Evolutionary conservation across 2,113 vertebrate genomes (phyloP).

Genomic region (Sinocyclocheilus anshuiensis): DNA sequence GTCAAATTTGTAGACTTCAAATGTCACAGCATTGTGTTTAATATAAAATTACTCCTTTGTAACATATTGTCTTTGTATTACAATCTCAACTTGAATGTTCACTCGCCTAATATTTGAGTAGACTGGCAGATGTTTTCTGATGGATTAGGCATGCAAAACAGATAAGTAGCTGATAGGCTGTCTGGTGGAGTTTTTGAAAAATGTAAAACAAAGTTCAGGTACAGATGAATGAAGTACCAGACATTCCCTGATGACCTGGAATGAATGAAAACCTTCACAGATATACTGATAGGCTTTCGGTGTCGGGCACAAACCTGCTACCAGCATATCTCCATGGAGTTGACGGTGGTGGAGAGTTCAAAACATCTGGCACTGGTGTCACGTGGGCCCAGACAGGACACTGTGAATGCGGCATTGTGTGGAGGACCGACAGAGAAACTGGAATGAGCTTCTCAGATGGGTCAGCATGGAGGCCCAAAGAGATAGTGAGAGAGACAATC

Average conservation of each 20-base stretch:
- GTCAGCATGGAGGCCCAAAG: constrained; percentile 10
- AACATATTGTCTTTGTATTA: background rate
- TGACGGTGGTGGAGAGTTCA: constrained; percentile 37
- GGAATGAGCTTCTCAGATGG: constrained; percentile 64
- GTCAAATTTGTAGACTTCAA: no score
- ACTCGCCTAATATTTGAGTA: background rate
- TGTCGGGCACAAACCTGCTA: constrained; percentile 18
- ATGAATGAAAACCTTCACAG: constrained; percentile 12
- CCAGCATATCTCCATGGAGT: constrained; percentile 11
- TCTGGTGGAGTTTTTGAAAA: constrained; percentile 10
- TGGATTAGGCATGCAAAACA: constrained; percentile 14
- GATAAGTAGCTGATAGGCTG: constrained; percentile 1
- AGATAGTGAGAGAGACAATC: background rate
- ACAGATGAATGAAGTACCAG: constrained; percentile 4
- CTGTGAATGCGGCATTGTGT: constrained; percentile 62
- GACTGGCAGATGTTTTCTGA: background rate
- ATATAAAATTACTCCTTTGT: background rate
- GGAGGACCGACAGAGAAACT: constrained; percentile 41
- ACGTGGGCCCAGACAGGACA: constrained; percentile 45
- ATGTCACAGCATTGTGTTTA: background rate
- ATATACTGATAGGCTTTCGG: background rate
- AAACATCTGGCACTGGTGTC: constrained; percentile 66
- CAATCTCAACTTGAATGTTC: background rate
- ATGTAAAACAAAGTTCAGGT: background rate
- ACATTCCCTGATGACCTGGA: background rate